A percentile compares a stretch with the other conserved stretches of the same genome.
Conservation (phyloP, 1,140 invertebrate genomes). For the Vanessa atalanta region DNA sequence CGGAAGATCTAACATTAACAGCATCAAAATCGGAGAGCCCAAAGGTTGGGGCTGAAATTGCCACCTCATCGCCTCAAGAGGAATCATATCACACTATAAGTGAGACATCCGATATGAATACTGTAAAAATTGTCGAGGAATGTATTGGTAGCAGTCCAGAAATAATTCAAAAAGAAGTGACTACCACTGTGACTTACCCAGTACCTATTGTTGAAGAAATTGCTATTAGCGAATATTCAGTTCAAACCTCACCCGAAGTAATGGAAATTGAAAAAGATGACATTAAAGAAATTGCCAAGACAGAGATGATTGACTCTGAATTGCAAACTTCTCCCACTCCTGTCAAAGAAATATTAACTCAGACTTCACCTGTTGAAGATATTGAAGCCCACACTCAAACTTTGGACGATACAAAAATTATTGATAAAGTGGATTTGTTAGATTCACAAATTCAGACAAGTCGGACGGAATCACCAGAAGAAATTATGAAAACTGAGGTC, state of each 20-base stretch:
- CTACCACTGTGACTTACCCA: slow-evolving; percentile 81
- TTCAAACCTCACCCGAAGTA: slow-evolving; percentile 83
- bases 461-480: slow-evolving; percentile 56
- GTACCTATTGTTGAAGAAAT: slow-evolving; percentile 83
- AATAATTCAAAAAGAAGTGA: slow-evolving; percentile 64
- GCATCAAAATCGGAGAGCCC: slow-evolving; percentile 46
- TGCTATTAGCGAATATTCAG: slow-evolving; percentile 77
- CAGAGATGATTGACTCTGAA: slow-evolving; percentile 78
- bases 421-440: slow-evolving; percentile 53
- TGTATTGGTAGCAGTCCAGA: slow-evolving; percentile 76
- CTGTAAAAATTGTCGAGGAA: slow-evolving; percentile 85
- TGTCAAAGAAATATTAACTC: slow-evolving; percentile 76
- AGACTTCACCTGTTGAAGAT: slow-evolving; percentile 79
- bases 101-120: slow-evolving; percentile 80
- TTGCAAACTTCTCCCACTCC: slow-evolving; percentile 81
- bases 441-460: slow-evolving; percentile 71
- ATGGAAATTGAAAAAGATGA: slow-evolving; percentile 67
- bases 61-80: slow-evolving; percentile 65
- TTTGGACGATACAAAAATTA: slow-evolving; percentile 47
- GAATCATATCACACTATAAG: slow-evolving; percentile 82
- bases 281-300: slow-evolving; percentile 54
- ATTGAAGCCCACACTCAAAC: slow-evolving; percentile 69
- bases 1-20: slow-evolving; percentile 19
- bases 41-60: slow-evolving; percentile 63
- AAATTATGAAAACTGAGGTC: slow-evolving; percentile 54